Evolutionary conservation across 2,888 invertebrate species (phyloP).

Genomic region (Synanthedon vespiformis): DNA sequence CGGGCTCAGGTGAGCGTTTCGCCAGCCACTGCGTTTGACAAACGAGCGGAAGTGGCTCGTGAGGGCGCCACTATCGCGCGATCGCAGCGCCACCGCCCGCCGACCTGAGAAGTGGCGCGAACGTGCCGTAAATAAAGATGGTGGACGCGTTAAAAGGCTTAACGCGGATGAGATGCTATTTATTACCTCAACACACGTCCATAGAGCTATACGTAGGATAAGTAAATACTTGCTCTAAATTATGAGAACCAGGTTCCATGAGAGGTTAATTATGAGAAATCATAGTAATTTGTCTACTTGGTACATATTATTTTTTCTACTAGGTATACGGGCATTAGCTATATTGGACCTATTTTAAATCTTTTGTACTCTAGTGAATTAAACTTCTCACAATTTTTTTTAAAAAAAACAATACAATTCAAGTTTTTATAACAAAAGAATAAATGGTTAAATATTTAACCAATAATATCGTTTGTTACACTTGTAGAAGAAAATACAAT

Average conservation of each 20-base stretch:
- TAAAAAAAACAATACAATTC: too few relatives aligned
- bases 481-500: too few relatives aligned
- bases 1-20: constrained; percentile 37
- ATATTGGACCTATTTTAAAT: too few relatives aligned
- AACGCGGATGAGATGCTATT: constrained; percentile 28
- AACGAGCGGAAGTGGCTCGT: constrained; percentile 44
- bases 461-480: background rate
- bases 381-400: too few relatives aligned
- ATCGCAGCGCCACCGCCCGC: constrained; percentile 21
- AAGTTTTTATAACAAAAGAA: too few relatives aligned
- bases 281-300: too few relatives aligned
- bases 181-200: constrained; percentile 13
- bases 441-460: background rate
- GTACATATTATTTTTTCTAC: too few relatives aligned
- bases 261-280: too few relatives aligned
- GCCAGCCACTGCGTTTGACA: constrained; percentile 38
- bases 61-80: constrained; percentile 42
- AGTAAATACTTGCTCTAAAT: background rate
- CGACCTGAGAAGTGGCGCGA: constrained; percentile 36
- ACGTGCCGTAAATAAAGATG: constrained; percentile 60
- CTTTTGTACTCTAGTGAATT: too few relatives aligned
- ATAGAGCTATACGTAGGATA: background rate
- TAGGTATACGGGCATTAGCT: too few relatives aligned
- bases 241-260: too few relatives aligned
- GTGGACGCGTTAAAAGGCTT: constrained; percentile 33